Evolutionary conservation across 2,113 vertebrate species (phyloP), one percentile per base, ranked within the genome.

Genomic region (human (Homo sapiens)): DNA sequence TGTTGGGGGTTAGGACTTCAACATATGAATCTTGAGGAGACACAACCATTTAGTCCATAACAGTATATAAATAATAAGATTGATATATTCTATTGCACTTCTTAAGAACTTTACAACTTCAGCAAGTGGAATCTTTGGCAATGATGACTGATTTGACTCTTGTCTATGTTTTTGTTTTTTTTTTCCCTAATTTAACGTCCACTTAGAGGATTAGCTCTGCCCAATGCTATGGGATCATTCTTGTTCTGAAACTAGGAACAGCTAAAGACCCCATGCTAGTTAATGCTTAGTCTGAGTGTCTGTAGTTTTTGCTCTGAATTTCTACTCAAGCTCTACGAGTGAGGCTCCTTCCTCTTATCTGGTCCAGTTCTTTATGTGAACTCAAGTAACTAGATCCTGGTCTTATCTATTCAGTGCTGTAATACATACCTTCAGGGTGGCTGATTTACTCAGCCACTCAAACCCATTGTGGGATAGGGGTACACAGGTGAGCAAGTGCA

Each of bases 251-350:
- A 50, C 5, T 43, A 93, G 73, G 12, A 40, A 45, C 4, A 25
- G 57, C 1, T 27, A 22, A 50, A 20, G 23, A 1, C 12, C 18
- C 30, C 35, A 6, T 23, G 14, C 52, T 35, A 9, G 40, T 88
- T 57, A 87, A 73, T 83, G 5, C 16, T 55, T n/a, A 70, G 27
- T 68, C n/a, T 59, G 0, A 66, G 1, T 89, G 2, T 32, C 23
- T 85, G 23, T 23, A 88, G 16, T 22, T 61, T 94, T 93, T 76
- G 27, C 32, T 84, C 6, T 57, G 27, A 59, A 57, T 89, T 89
- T 82, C 45, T 72, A 4, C 9, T 18, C 32, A 66, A 4, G 3
- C 35, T 61, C 40, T 43, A 22, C 13, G 17, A 57, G 3, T 35
- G 70, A 79, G 4, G 11, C 22, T 64, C 23, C 72, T 40, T 72